Evolutionary conservation across 2,797 vertebrate species (phyloP).

Genomic region (Muraenolepis orangiensis): DNA sequence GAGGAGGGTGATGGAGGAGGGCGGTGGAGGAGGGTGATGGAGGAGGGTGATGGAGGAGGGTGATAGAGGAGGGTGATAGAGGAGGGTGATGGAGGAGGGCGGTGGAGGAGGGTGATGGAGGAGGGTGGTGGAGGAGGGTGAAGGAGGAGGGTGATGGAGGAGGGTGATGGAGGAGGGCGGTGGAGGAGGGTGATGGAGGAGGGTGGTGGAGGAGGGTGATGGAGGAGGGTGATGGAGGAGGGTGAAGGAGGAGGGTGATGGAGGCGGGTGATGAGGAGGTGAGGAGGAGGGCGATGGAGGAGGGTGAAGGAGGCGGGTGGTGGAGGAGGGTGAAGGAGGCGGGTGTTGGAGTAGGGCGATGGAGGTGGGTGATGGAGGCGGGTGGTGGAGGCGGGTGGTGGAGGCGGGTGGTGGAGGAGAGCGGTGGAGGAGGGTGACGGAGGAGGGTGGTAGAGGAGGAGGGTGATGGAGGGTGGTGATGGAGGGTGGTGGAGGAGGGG

Average conservation of each 20-base stretch:
- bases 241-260: not conserved
- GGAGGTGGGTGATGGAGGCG: too few relatives aligned
- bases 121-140: not conserved
- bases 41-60: too few relatives aligned
- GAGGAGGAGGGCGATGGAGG: conserved; percentile 2
- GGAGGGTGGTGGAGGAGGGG: not conserved
- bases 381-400: too few relatives aligned
- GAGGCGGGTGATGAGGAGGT: too few relatives aligned
- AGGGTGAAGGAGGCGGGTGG: too few relatives aligned
- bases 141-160: not conserved
- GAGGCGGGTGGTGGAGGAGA: not conserved
- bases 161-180: too few relatives aligned
- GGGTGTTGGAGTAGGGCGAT: not conserved
- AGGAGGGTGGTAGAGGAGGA: conserved; percentile 29
- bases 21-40: conserved; percentile 1
- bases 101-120: too few relatives aligned
- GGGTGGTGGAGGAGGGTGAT: too few relatives aligned
- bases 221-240: not conserved
- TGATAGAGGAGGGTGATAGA: not conserved
- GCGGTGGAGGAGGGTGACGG: not conserved
- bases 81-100: not conserved
- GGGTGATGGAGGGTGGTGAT: not conserved
- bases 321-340: not conserved
- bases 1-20: not conserved
- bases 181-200: conserved; percentile 3